These are phyloP conservation scores for Megaustenia siamemsis DNA, from an alignment of 2,888 invertebrate species.

Conservation along the genomic window DNA sequence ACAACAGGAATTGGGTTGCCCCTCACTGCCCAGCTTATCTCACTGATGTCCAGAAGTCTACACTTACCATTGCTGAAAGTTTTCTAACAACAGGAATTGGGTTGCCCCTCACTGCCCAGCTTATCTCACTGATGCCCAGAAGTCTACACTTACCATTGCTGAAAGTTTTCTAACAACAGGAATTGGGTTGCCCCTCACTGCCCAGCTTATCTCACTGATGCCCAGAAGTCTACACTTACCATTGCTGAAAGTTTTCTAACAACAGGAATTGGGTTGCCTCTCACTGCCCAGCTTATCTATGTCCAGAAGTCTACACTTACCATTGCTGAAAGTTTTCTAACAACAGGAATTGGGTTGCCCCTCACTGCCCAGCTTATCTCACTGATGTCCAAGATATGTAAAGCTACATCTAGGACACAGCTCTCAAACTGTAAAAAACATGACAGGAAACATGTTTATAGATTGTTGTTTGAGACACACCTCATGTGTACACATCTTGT, in stretches of 20 bases:
- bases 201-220: no score
- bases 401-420: conserved; percentile 72
- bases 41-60: conserved; percentile 83
- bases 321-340: conserved; percentile 65
- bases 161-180: no score
- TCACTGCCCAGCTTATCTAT: conserved; percentile 82
- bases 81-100: conserved; percentile 55
- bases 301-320: no score
- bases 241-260: not conserved
- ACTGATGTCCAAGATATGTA: conserved; percentile 81
- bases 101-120: conserved; percentile 80
- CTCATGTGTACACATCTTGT: no score
- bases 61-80: not conserved
- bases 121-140: conserved; percentile 83
- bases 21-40: conserved; percentile 82
- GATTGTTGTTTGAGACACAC: no score
- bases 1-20: conserved; percentile 62
- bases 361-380: conserved; percentile 82
- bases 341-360: conserved; percentile 65
- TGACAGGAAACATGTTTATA: not conserved
- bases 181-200: no score
- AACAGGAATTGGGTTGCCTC: conserved; percentile 64
- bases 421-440: conserved; percentile 72
- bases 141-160: no score
- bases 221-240: no score